Percentiles rank a stretch among this genome's conserved stretches.
Conservation (phyloP, 2,888 invertebrate species). For the Nomada lathburiana region DNA sequence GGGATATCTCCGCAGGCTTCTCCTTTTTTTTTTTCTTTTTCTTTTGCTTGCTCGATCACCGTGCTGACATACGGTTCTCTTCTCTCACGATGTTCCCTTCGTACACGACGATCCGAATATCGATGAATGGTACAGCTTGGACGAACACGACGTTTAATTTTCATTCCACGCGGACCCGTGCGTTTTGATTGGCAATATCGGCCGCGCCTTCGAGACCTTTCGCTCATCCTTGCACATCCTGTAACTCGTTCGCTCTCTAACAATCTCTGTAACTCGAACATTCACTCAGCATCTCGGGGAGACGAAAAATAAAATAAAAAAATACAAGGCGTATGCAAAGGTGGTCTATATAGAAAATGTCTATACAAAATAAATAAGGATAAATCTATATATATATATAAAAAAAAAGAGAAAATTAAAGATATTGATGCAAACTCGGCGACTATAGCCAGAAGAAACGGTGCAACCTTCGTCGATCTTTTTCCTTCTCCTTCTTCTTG, state of each 20-base stretch:
- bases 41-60: conserved; percentile 16
- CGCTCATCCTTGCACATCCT: conserved; percentile 58
- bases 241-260: conserved; percentile 53
- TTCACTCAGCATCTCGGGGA: conserved; percentile 51
- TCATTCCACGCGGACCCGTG: conserved; percentile 1
- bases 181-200: conserved; percentile 55
- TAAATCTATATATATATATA: conserved; percentile 56
- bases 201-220: conserved; percentile 56
- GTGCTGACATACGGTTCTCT: background rate
- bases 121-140: conserved; percentile 40
- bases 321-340: conserved; percentile 44
- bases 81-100: conserved; percentile 25
- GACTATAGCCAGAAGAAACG: conserved; percentile 43
- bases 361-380: conserved; percentile 81
- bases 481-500: background rate
- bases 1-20: conserved; percentile 11
- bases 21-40: conserved; percentile 20
- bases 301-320: conserved; percentile 25
- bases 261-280: conserved; percentile 52
- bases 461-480: conserved; percentile 30
- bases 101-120: conserved; percentile 31
- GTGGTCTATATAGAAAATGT: conserved; percentile 68
- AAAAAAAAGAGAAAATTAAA: conserved; percentile 44
- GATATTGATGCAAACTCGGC: conserved; percentile 59
- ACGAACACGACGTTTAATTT: conserved; percentile 20